Conservation (phyloP, 2,113 vertebrate genomes). For the Motacilla alba region DNA sequence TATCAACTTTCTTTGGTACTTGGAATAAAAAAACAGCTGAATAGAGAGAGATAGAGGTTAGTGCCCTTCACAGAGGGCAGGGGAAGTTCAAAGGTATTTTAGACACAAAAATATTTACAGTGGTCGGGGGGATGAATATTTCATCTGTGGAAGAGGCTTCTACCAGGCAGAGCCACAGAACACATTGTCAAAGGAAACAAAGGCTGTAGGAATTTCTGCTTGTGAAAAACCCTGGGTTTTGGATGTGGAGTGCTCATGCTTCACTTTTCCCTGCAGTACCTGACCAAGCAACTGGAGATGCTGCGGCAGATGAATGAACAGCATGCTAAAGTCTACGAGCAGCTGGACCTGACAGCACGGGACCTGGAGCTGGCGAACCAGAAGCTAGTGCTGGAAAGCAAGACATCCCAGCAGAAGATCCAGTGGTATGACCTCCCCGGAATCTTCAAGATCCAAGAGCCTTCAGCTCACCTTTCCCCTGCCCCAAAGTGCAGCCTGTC, state of each 20-base stretch:
- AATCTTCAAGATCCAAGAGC: neutral
- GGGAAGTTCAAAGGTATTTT: neutral
- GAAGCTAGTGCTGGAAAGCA: constrained; percentile 94
- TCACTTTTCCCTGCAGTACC: constrained; percentile 74
- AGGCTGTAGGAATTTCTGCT: neutral
- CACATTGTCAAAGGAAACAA: neutral
- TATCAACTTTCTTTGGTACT: neutral
- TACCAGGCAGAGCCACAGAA: neutral
- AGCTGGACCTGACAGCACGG: constrained; percentile 91
- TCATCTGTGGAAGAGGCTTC: neutral
- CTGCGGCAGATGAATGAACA: constrained; percentile 95
- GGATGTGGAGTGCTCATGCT: neutral
- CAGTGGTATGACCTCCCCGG: constrained; percentile 77
- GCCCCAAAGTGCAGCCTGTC: neutral
- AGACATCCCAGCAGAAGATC: constrained; percentile 94
- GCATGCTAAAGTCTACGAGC: constrained; percentile 95
- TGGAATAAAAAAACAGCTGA: neutral
- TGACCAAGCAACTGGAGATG: constrained; percentile 93
- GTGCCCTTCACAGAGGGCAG: neutral
- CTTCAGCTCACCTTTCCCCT: neutral
- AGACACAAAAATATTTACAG: neutral
- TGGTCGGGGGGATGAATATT: neutral
- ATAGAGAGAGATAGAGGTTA: neutral
- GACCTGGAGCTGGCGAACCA: constrained; percentile 95
- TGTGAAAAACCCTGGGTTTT: neutral